Conservation (phyloP, 1,140 invertebrate species). For the Sycophaga agraensis region DNA sequence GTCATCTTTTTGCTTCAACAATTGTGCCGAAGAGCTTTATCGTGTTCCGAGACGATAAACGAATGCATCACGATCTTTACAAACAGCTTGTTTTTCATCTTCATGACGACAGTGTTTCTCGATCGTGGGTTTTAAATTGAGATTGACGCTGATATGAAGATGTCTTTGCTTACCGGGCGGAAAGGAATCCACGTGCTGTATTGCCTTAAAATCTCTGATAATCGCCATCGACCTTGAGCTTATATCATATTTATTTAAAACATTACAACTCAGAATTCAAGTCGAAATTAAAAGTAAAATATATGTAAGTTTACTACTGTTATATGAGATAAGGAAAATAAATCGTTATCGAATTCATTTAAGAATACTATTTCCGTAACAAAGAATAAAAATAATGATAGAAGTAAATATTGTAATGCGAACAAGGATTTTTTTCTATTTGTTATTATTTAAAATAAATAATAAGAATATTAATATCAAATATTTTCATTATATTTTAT, state of each 20-base stretch:
- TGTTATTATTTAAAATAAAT: too few relatives aligned
- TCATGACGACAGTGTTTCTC: conserved; percentile 2
- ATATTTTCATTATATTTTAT: too few relatives aligned
- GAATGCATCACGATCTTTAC: conserved; percentile 21
- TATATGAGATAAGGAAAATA: too few relatives aligned
- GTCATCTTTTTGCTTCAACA: too few relatives aligned
- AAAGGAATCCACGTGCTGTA: conserved; percentile 33
- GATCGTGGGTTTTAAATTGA: conserved; percentile 39
- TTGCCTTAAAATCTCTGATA: conserved; percentile 41
- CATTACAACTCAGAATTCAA: too few relatives aligned
- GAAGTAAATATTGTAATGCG: too few relatives aligned
- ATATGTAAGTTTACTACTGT: too few relatives aligned
- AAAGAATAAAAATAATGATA: too few relatives aligned
- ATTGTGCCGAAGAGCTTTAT: background rate
- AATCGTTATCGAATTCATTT: too few relatives aligned
- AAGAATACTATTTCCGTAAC: too few relatives aligned
- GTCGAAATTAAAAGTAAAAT: too few relatives aligned
- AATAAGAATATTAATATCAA: background rate
- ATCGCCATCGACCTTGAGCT: conserved; percentile 38
- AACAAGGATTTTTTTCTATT: too few relatives aligned
- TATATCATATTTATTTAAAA: conserved; percentile 2
- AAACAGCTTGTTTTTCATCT: conserved; percentile 14
- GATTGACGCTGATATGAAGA: conserved; percentile 40
- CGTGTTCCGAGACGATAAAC: conserved; percentile 5
- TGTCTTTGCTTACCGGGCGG: conserved; percentile 35